Percentiles rank a stretch among this genome's conserved stretches.
Conservation (phyloP, 2,797 vertebrate species). For the Scolopax bukidnonensis region DNA sequence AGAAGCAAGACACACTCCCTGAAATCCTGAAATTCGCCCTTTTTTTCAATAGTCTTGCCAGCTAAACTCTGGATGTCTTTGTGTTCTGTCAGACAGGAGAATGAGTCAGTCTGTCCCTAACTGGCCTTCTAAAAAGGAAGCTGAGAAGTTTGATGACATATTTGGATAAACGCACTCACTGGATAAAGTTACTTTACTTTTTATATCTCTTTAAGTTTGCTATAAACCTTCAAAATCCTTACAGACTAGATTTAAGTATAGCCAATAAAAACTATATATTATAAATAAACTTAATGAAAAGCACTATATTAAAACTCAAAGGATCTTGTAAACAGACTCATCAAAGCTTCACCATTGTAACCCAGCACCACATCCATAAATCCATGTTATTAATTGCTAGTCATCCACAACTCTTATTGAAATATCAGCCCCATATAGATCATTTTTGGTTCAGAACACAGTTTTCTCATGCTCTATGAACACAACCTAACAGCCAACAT, state of each 20-base stretch:
- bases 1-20: conserved; percentile 32
- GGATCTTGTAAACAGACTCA: conserved; percentile 40
- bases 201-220: conserved; percentile 53
- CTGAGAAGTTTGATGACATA: conserved; percentile 69
- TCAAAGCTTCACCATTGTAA: conserved; percentile 31
- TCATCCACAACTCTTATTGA: conserved; percentile 14
- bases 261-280: conserved; percentile 62
- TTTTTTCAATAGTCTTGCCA: conserved; percentile 42
- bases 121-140: conserved; percentile 72
- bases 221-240: conserved; percentile 67
- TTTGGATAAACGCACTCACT: conserved; percentile 72
- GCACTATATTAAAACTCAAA: conserved; percentile 43
- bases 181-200: conserved; percentile 70
- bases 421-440: background rate
- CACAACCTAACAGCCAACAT: conserved; percentile 4
- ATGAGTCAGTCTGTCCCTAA: conserved; percentile 71
- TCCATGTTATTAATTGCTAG: conserved; percentile 21
- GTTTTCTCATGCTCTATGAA: conserved; percentile 13
- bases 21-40: conserved; percentile 39
- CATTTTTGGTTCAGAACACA: conserved; percentile 12
- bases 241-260: conserved; percentile 56
- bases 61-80: conserved; percentile 63
- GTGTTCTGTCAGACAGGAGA: conserved; percentile 55
- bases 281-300: conserved; percentile 61
- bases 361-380: conserved; percentile 7